phyloP scores from a whole-genome alignment of 1,140 invertebrate genomes.

The Calycopis cecrops region DNA sequence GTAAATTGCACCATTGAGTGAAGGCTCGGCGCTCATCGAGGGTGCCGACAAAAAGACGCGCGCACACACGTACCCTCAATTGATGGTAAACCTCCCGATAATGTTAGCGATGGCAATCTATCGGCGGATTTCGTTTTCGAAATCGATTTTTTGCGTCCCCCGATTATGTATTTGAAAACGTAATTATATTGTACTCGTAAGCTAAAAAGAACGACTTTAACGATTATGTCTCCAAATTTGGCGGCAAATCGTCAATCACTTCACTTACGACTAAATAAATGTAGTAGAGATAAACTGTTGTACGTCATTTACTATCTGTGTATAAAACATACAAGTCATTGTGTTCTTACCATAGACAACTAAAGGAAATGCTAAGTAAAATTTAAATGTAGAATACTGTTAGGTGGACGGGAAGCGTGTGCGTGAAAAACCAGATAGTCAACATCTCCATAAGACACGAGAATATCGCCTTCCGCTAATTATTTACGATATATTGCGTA shows the following conservation, averaged over 20 bases:
- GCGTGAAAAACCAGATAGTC: slow-evolving; percentile 63
- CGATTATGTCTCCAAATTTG: neutral
- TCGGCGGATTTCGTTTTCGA: slow-evolving; percentile 26
- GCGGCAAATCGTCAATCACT: neutral
- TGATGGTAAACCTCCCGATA: slow-evolving; percentile 36
- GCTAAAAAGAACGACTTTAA: neutral
- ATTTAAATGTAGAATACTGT: slow-evolving; percentile 40
- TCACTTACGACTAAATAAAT: neutral
- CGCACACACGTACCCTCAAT: slow-evolving; percentile 33
- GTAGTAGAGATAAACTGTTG: no score
- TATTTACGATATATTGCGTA: slow-evolving; percentile 75
- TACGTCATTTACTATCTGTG: no score
- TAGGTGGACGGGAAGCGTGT: slow-evolving; percentile 56
- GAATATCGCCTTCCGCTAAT: slow-evolving; percentile 73
- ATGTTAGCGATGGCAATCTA: slow-evolving; percentile 38
- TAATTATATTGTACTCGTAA: slow-evolving; percentile 3
- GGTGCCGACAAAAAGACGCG: slow-evolving; percentile 45
- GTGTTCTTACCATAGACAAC: neutral
- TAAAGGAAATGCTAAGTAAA: slow-evolving; percentile 26
- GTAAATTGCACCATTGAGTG: slow-evolving; percentile 50
- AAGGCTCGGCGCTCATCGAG: slow-evolving; percentile 32
- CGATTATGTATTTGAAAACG: slow-evolving; percentile 6
- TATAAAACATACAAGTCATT: no score
- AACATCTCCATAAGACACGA: slow-evolving; percentile 71
- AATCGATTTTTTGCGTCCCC: slow-evolving; percentile 20